phyloP scores from a whole-genome alignment of 2,113 vertebrate genomes.

The Lanius collurio region DNA sequence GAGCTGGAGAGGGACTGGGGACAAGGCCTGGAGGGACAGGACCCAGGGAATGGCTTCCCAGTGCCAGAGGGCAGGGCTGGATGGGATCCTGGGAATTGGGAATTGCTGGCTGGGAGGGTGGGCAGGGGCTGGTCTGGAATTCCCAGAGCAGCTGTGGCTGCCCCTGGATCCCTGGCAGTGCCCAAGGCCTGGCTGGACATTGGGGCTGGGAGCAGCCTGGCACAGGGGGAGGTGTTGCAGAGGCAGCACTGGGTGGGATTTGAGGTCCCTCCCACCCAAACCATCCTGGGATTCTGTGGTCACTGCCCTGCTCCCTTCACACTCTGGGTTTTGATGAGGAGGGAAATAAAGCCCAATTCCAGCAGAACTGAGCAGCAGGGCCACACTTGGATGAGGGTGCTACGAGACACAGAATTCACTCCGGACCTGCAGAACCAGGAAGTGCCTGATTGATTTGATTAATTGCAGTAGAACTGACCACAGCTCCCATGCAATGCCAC shows the following conservation, averaged over 20 bases:
- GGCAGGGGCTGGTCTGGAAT: not conserved
- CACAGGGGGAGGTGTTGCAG: not conserved
- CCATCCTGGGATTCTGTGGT: fast-evolving
- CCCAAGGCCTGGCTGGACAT: not conserved
- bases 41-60: not conserved
- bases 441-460: not conserved
- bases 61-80: not conserved
- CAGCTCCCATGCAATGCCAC: not conserved
- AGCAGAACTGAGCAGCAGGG: not conserved
- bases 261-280: not conserved
- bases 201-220: not conserved
- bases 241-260: fast-evolving
- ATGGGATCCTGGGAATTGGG: not conserved
- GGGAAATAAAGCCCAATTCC: not conserved
- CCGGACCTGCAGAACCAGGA: not conserved
- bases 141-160: not conserved
- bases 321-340: not conserved
- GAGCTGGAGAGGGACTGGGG: not conserved
- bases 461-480: not conserved
- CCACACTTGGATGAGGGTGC: not conserved
- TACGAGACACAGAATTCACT: not conserved
- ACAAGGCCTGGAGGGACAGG: not conserved
- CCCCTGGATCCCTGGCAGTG: not conserved
- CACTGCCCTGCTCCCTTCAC: not conserved
- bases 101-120: not conserved